A percentile compares a stretch with the other conserved stretches of the same genome.
These are phyloP conservation scores for Pitta sordida DNA, from an alignment of 2,113 vertebrate species.

Conservation along the genomic window DNA sequence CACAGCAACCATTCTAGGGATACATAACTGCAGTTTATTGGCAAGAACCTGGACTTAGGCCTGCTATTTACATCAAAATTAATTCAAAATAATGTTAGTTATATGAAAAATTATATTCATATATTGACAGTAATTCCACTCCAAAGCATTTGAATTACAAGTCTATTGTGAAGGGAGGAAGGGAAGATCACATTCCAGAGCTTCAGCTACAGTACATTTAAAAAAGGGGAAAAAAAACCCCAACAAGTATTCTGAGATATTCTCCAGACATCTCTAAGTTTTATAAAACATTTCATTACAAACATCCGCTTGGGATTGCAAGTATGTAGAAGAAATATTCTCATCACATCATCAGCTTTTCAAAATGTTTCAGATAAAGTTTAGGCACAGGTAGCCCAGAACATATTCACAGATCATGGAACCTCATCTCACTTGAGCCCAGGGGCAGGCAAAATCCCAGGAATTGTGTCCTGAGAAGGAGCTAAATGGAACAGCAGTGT, in stretches of 20 bases:
- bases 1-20: background rate
- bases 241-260: too few relatives aligned
- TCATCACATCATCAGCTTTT: background rate
- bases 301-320: background rate
- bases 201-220: background rate
- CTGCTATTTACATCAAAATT: background rate
- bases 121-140: background rate
- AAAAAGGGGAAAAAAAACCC: background rate
- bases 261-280: background rate
- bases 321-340: accelerated
- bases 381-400: background rate
- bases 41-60: background rate
- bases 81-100: background rate
- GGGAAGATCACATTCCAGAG: background rate
- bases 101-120: background rate
- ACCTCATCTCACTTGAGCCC: background rate
- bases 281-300: background rate
- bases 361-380: background rate
- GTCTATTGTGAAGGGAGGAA: background rate
- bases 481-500: background rate
- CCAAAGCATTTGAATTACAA: background rate
- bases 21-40: background rate
- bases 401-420: accelerated
- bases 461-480: background rate
- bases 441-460: background rate